Conservation (phyloP, 2,797 vertebrate genomes). For the Emydoidea blandingii region DNA sequence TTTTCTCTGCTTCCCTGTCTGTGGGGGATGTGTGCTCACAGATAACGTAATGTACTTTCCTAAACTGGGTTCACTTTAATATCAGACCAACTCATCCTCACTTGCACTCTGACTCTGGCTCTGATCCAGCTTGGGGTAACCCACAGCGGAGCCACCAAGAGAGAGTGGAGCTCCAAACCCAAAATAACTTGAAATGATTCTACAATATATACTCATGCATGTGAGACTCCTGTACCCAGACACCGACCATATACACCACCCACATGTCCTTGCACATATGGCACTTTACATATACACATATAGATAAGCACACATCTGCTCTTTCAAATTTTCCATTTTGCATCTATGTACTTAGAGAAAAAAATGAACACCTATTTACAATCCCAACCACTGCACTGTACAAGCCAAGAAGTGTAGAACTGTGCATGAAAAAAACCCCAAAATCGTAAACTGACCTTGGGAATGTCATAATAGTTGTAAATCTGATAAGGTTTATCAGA, state of each 20-base stretch:
- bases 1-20: neutral
- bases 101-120: neutral
- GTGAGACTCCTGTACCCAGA: neutral
- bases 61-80: neutral
- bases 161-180: neutral
- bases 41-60: neutral
- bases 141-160: too few relatives aligned
- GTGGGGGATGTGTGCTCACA: neutral
- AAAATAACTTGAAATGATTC: neutral
- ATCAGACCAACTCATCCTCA: neutral
- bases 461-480: neutral
- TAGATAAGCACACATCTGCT: neutral
- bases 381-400: neutral
- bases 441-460: neutral
- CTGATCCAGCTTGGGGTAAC: neutral
- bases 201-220: neutral
- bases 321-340: neutral
- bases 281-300: neutral
- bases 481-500: neutral
- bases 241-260: neutral
- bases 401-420: neutral
- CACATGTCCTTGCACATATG: neutral
- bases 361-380: neutral
- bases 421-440: neutral
- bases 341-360: neutral